Evolutionary conservation across 2,113 vertebrate species (phyloP).

Genomic region (Pica pica): DNA sequence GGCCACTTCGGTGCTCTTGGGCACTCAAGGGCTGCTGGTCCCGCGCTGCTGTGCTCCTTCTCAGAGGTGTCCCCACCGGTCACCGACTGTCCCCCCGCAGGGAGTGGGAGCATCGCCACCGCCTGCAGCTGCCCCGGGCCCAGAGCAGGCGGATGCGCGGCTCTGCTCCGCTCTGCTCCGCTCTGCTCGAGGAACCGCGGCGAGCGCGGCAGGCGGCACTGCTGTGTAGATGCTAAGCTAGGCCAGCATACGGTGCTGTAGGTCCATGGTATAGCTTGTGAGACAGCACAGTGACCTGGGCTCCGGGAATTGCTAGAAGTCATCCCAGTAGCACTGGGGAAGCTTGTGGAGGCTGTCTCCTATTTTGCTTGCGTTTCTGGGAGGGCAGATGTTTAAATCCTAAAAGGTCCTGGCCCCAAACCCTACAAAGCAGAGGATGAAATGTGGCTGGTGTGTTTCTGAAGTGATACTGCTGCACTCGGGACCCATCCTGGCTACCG

Average conservation of each 20-base stretch:
- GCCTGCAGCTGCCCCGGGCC: neutral
- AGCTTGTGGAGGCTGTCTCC: neutral
- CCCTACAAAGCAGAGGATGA: neutral
- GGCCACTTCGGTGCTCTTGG: too few species aligned
- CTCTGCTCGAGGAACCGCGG: neutral
- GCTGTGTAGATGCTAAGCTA: constrained; percentile 36
- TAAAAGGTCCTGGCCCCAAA: neutral
- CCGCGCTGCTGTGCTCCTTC: neutral
- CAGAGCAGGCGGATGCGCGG: neutral
- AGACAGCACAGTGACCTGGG: neutral
- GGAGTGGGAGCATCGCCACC: accelerated
- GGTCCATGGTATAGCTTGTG: constrained; percentile 21
- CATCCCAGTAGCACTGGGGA: neutral
- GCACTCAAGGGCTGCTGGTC: accelerated
- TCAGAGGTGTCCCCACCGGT: accelerated
- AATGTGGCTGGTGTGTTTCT: neutral
- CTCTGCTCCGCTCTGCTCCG: neutral
- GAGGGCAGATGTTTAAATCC: neutral
- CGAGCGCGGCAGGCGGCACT: neutral
- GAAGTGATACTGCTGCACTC: neutral
- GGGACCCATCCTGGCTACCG: accelerated
- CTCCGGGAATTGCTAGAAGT: neutral
- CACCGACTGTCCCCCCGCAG: accelerated
- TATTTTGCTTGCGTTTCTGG: neutral
- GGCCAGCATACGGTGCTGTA: constrained; percentile 63